phyloP scores from a whole-genome alignment of 1,140 invertebrate genomes.

The Zaprionus ghesquierei region DNA sequence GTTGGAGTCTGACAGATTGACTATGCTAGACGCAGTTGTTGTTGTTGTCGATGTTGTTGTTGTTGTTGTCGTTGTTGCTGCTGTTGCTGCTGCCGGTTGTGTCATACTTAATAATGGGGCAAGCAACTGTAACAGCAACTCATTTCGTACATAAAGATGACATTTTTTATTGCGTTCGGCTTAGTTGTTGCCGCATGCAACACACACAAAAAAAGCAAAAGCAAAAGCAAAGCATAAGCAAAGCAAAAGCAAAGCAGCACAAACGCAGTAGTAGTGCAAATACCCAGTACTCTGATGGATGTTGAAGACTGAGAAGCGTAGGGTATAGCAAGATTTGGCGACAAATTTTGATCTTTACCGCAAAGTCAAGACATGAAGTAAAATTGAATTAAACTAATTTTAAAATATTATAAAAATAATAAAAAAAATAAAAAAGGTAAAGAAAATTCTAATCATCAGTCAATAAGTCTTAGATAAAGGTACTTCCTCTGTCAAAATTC shows the following conservation, averaged over 20 bases:
- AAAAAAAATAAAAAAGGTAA: too few species aligned
- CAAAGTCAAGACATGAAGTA: too few species aligned
- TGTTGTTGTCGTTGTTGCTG: slow-evolving; percentile 1
- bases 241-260: background rate
- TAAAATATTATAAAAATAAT: too few species aligned
- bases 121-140: slow-evolving; percentile 45
- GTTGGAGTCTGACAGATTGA: slow-evolving; percentile 22
- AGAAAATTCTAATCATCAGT: too few species aligned
- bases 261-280: background rate
- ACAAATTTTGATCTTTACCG: too few species aligned
- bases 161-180: slow-evolving; percentile 22
- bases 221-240: background rate
- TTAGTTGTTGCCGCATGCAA: slow-evolving; percentile 15
- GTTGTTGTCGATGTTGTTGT: slow-evolving; percentile 1
- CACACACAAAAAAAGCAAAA: background rate
- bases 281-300: background rate
- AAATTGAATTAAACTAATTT: too few species aligned
- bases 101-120: slow-evolving; percentile 48
- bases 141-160: slow-evolving; percentile 38
- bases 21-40: background rate
- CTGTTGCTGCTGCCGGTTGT: slow-evolving; percentile 17
- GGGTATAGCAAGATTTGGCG: background rate
- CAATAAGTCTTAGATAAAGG: too few species aligned
- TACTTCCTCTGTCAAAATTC: too few species aligned
- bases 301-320: background rate